Conservation (phyloP, 2,888 invertebrate genomes). For the Mesopsocus fuscifrons region DNA sequence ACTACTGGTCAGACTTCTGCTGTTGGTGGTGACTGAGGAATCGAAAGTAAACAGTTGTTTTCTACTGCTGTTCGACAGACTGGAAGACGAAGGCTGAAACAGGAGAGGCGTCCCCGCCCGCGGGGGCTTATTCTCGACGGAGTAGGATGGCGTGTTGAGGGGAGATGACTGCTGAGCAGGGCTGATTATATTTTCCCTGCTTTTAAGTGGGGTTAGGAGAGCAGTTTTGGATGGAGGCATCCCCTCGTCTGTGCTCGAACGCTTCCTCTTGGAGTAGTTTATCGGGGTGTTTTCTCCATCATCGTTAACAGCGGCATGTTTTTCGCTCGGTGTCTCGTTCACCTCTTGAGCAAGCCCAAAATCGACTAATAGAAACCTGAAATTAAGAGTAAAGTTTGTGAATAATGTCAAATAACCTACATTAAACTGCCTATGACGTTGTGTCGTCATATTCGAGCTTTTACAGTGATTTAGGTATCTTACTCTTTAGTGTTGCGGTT, state of each 20-base stretch:
- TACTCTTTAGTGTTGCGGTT: constrained; percentile 45
- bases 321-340: constrained; percentile 17
- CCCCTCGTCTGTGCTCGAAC: not conserved
- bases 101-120: not conserved
- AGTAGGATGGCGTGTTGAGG: too few species aligned
- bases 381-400: constrained; percentile 15
- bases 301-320: constrained; percentile 7
- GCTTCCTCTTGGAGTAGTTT: constrained; percentile 2
- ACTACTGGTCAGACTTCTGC: not conserved
- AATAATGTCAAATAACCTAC: too few species aligned
- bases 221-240: not conserved
- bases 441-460: too few species aligned
- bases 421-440: too few species aligned
- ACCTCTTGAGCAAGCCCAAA: constrained; percentile 71
- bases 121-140: not conserved
- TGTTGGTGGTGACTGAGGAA: not conserved
- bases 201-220: not conserved
- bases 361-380: constrained; percentile 60
- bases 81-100: not conserved
- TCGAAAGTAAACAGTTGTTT: not conserved
- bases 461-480: too few species aligned
- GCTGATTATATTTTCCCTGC: not conserved
- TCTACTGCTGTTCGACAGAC: constrained; percentile 1
- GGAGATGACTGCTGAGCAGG: not conserved
- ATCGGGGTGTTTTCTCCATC: constrained; percentile 6